phyloP scores from a whole-genome alignment of 2,888 invertebrate genomes.

The Dolichopus griseipennis region DNA sequence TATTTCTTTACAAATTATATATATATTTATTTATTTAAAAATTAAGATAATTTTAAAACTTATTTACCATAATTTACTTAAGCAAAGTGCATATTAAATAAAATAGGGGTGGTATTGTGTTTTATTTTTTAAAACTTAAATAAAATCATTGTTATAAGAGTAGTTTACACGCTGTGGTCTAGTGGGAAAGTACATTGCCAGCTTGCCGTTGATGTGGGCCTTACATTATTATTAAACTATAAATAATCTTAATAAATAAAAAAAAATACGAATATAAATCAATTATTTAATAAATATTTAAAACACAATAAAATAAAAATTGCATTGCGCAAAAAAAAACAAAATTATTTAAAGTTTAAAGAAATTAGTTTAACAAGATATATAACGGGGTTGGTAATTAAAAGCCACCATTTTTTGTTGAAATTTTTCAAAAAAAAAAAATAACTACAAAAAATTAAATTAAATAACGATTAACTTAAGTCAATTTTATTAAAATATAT shows the following conservation, averaged over 20 bases:
- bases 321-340: slow-evolving; percentile 5
- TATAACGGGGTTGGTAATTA: not conserved
- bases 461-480: not conserved
- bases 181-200: slow-evolving; percentile 49
- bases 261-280: slow-evolving; percentile 14
- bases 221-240: slow-evolving; percentile 28
- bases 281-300: slow-evolving; percentile 8
- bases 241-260: slow-evolving; percentile 20
- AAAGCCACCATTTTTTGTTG: not conserved
- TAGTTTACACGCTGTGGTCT: slow-evolving; percentile 45
- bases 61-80: too few species aligned
- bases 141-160: slow-evolving; percentile 34
- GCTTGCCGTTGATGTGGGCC: slow-evolving; percentile 63
- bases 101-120: too few species aligned
- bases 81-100: too few species aligned
- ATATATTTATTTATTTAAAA: too few species aligned
- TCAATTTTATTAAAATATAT: not conserved
- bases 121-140: too few species aligned
- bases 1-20: too few species aligned
- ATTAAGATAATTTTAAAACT: too few species aligned
- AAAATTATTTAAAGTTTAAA: slow-evolving; percentile 12
- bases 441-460: not conserved
- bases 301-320: slow-evolving; percentile 12
- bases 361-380: slow-evolving; percentile 10
- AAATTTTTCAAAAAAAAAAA: not conserved